A percentile compares a stretch with the other conserved stretches of the same genome.
Conservation (phyloP, 2,797 vertebrate species). For the Pogoniulus pusillus region DNA sequence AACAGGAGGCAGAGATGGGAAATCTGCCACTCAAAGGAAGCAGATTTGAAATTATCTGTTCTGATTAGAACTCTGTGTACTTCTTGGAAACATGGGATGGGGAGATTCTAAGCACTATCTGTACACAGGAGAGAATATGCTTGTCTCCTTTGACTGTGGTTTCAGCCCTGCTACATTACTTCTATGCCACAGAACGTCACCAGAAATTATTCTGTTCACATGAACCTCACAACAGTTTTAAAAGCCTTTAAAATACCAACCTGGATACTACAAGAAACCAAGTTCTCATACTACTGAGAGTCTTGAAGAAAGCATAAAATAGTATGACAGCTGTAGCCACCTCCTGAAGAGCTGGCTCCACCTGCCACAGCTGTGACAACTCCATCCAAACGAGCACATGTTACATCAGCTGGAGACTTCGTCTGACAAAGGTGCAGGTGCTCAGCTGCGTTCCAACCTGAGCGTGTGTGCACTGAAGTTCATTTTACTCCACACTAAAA, state of each 20-base stretch:
- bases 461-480: neutral
- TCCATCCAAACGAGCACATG: neutral
- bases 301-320: neutral
- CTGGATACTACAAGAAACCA: neutral
- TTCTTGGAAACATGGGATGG: neutral
- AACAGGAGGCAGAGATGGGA: conserved; percentile 28
- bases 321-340: neutral
- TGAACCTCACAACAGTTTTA: conserved; percentile 22
- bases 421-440: neutral
- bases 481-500: neutral
- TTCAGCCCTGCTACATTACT: neutral
- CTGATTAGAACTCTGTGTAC: conserved; percentile 11
- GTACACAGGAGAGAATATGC: neutral
- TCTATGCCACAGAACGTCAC: neutral
- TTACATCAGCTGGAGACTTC: neutral
- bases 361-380: neutral
- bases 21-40: conserved; percentile 35
- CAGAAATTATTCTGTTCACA: neutral
- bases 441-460: neutral
- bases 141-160: neutral
- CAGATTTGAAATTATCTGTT: conserved; percentile 12
- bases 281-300: neutral
- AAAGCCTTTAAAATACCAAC: conserved; percentile 50
- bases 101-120: neutral
- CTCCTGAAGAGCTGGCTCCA: neutral